Percentiles rank a stretch among this genome's conserved stretches.
Conservation (phyloP, 2,888 invertebrate species). For the Oscheius sp. region DNA sequence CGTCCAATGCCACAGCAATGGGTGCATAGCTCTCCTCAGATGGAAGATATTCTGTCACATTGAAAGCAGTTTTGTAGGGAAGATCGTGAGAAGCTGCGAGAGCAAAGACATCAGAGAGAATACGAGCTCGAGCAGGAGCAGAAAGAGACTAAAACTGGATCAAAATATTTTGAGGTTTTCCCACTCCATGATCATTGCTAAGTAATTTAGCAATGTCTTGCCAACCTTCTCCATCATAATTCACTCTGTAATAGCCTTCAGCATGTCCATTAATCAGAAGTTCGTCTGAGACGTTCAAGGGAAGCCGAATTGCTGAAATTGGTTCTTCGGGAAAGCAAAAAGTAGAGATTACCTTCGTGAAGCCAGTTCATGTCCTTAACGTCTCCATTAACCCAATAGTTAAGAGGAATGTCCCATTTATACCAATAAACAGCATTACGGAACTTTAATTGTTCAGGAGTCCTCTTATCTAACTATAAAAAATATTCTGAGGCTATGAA, state of each 20-base stretch:
- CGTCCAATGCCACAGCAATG: conserved; percentile 12
- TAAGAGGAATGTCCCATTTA: conserved; percentile 68
- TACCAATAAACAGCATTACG: conserved; percentile 64
- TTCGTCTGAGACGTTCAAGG: conserved; percentile 46
- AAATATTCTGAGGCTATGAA: not conserved
- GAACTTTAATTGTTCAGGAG: conserved; percentile 56
- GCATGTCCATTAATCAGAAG: conserved; percentile 65
- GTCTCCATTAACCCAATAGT: conserved; percentile 54
- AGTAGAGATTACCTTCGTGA: conserved; percentile 37
- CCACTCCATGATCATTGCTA: conserved; percentile 35
- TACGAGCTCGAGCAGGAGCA: conserved; percentile 75
- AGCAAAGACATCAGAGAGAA: conserved; percentile 83
- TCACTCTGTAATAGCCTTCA: conserved; percentile 65
- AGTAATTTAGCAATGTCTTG: conserved; percentile 38
- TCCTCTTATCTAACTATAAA: conserved; percentile 40
- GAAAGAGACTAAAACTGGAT: conserved; percentile 26
- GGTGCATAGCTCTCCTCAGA: conserved; percentile 39
- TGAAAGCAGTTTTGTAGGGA: conserved; percentile 62
- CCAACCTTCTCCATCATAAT: conserved; percentile 53
- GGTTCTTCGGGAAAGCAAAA: too few species aligned
- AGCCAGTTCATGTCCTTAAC: conserved; percentile 60
- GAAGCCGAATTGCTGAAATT: conserved; percentile 44
- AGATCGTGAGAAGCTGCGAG: conserved; percentile 77
- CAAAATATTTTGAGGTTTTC: not conserved
- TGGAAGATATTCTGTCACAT: conserved; percentile 45